Evolutionary conservation across 1,140 invertebrate genomes (phyloP), one percentile per base, ranked within the genome.

Genomic region (Orius insidiosus): DNA sequence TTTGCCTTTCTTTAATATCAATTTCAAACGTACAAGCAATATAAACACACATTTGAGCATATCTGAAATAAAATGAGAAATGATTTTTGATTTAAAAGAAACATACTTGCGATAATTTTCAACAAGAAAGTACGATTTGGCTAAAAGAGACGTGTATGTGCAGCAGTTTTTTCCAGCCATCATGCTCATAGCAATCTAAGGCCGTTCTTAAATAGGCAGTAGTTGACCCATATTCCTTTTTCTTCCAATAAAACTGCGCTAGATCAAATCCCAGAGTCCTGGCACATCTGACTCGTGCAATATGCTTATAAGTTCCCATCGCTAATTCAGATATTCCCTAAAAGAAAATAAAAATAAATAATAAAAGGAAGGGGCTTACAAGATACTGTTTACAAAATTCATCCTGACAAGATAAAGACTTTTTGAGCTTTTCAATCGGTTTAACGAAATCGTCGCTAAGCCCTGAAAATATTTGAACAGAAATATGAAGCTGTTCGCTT

Each of bases 251-350:
- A 60, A 95, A 93, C 18, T 76, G 70, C 0, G 92, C 89, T 13
- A 98, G 61, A 59, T 94, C 84, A 50, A 79, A 72, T 0, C 92
- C 92, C 48, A 96, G 83, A 11, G 84, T 68, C 41, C 87, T 71
- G 0, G 92, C 90, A 33, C 76, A 86, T 50, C 87, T 66, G 46
- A 85, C 68, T 39, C 88, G 72, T 5, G 86, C 78, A 54, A 95
- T 89, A 63, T 96, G 89, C 61, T 98, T 98, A 57, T 87, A 96
- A 1, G 90, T 96, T 36, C 90, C 87, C 75, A 95, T 93, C 1
- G 90, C 88, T 48, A 95, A 65, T 64, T 97, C 93, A 6, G 88
- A 85, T 36, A 96, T 65, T 62, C 95, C 90, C 72, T 75, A 52
- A 40, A 60, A 58, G 51, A 9, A 35, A 46, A 2, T 38, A 19